phyloP scores from a whole-genome alignment of 2,113 vertebrate species.

The Grammomys dolichurus region DNA sequence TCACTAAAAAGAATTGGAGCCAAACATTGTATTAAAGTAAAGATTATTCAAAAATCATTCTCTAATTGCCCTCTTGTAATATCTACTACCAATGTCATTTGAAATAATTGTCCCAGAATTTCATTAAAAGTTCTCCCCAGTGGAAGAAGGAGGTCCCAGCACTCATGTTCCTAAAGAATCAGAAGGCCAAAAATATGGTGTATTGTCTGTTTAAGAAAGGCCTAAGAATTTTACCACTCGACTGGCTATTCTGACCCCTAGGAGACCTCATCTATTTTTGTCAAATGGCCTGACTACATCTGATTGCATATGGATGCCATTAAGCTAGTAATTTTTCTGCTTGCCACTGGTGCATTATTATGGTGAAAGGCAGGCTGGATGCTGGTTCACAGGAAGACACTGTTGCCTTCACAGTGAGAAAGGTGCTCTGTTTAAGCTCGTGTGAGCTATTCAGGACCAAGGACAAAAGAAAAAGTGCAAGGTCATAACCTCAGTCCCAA shows the following conservation, averaged over 20 bases:
- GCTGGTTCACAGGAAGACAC: background rate
- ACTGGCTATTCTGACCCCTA: background rate
- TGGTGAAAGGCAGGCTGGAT: background rate
- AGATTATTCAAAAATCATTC: constrained; percentile 25
- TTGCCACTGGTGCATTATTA: background rate
- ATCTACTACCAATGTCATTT: constrained; percentile 50
- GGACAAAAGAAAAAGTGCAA: background rate
- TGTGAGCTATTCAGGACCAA: background rate
- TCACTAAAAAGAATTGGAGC: constrained; percentile 56
- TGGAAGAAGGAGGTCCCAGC: background rate
- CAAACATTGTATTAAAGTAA: constrained; percentile 45
- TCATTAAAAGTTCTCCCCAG: constrained; percentile 15
- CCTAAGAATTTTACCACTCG: background rate
- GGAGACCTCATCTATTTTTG: background rate
- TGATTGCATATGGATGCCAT: background rate
- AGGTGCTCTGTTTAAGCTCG: background rate
- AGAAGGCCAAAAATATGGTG: background rate
- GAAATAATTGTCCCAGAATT: constrained; percentile 1
- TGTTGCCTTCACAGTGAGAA: background rate
- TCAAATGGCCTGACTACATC: background rate
- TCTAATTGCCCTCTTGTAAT: background rate
- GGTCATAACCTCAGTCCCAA: background rate
- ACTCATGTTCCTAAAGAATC: background rate
- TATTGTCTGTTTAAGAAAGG: background rate
- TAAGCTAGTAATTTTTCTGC: background rate